These are phyloP conservation scores for Microtus oregoni DNA, from an alignment of 2,113 vertebrate genomes.

Conservation along the genomic window DNA sequence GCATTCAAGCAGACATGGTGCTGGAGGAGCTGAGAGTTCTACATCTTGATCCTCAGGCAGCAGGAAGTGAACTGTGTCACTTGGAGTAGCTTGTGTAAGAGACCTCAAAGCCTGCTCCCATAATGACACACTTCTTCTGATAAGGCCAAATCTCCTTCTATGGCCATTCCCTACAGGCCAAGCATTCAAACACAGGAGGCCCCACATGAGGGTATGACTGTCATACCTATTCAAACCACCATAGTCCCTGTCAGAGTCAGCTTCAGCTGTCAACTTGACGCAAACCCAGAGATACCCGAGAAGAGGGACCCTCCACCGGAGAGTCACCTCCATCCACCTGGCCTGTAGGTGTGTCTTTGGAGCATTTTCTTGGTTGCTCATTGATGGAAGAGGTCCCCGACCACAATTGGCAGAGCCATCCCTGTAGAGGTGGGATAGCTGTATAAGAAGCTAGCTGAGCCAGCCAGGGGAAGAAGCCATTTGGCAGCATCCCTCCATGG, in stretches of 20 bases:
- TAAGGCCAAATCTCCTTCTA: no score
- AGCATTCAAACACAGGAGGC: no score
- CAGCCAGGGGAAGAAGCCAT: not conserved
- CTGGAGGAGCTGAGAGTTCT: not conserved
- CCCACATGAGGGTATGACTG: no score
- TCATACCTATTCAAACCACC: no score
- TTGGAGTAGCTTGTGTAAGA: not conserved
- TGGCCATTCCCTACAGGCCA: no score
- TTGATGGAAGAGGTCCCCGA: not conserved
- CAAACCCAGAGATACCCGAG: not conserved
- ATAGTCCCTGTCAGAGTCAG: not conserved
- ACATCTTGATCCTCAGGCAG: no score
- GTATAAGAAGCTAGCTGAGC: not conserved
- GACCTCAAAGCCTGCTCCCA: not conserved
- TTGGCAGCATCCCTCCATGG: not conserved
- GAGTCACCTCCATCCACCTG: not conserved
- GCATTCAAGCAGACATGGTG: not conserved
- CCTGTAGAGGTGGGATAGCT: not conserved
- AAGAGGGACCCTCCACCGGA: not conserved
- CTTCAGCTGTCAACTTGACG: not conserved
- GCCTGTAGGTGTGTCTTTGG: not conserved
- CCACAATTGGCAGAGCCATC: not conserved
- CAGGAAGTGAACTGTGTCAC: not conserved
- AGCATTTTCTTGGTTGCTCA: not conserved
- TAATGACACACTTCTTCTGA: not conserved